Conservation (phyloP, 2,113 vertebrate genomes). For the Lates calcarifer region DNA sequence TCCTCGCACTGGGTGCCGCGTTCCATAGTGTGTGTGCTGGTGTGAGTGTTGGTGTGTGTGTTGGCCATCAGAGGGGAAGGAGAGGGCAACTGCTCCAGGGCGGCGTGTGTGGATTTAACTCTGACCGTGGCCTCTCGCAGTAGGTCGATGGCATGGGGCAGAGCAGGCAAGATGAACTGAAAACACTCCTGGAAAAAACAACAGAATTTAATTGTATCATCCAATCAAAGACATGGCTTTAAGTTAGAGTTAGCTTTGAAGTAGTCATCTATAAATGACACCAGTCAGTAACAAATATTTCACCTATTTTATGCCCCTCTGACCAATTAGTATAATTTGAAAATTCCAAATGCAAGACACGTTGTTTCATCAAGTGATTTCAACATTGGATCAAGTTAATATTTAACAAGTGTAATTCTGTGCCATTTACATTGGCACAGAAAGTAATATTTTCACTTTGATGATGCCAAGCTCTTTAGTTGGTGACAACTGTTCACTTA, state of each 20-base stretch:
- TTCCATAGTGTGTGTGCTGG: slow-evolving; percentile 96
- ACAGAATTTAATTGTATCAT: neutral
- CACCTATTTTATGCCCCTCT: neutral
- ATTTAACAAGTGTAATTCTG: neutral
- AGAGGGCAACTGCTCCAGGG: slow-evolving; percentile 96
- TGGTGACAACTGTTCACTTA: neutral
- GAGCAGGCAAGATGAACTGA: slow-evolving; percentile 99
- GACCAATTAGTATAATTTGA: neutral
- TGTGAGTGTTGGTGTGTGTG: slow-evolving; percentile 89
- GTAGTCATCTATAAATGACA: neutral
- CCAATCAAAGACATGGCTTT: neutral
- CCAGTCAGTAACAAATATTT: neutral
- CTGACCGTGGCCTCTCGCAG: slow-evolving; percentile 95
- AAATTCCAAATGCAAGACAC: neutral
- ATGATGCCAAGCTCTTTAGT: neutral
- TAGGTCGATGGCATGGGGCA: slow-evolving; percentile 98
- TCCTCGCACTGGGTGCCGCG: slow-evolving; percentile 98
- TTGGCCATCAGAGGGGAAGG: slow-evolving; percentile 86
- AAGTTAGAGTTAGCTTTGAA: neutral
- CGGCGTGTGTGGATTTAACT: slow-evolving; percentile 95
- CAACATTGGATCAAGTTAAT: neutral
- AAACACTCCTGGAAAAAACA: slow-evolving; percentile 93
- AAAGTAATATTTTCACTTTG: neutral
- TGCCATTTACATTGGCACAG: too few relatives aligned
- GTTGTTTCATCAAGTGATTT: neutral